phyloP scores from a whole-genome alignment of 2,113 vertebrate genomes.

The Paralichthys olivaceus region DNA sequence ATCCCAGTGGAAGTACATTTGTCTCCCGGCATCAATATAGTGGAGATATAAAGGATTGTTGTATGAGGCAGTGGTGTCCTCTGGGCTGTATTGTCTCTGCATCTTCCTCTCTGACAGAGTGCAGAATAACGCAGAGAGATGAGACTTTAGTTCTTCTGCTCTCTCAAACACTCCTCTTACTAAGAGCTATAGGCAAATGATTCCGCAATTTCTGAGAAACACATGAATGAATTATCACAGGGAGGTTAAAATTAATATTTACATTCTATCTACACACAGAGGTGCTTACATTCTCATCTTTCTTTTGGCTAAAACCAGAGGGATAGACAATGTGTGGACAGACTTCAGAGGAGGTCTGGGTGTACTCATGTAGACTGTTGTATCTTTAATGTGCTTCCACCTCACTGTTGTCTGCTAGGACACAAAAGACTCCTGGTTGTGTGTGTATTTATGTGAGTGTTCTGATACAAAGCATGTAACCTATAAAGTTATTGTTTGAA shows the following conservation, averaged over 20 bases:
- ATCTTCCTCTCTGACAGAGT: slow-evolving; percentile 68
- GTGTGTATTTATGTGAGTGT: not conserved
- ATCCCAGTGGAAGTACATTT: slow-evolving; percentile 73
- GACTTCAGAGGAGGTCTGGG: slow-evolving; percentile 21
- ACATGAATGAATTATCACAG: slow-evolving; percentile 68
- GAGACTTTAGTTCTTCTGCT: slow-evolving; percentile 67
- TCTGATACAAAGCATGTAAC: too few relatives aligned
- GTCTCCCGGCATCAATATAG: slow-evolving; percentile 71
- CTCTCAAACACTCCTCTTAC: slow-evolving; percentile 50
- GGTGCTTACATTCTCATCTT: slow-evolving; percentile 52
- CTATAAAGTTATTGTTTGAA: too few relatives aligned
- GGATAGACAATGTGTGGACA: slow-evolving; percentile 22
- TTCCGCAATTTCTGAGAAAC: slow-evolving; percentile 60
- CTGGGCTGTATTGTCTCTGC: slow-evolving; percentile 75
- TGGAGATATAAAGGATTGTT: slow-evolving; percentile 68
- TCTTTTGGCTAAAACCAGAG: slow-evolving; percentile 36
- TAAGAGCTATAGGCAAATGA: slow-evolving; percentile 57
- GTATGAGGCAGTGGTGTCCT: slow-evolving; percentile 63
- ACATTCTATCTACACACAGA: slow-evolving; percentile 55
- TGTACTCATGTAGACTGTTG: slow-evolving; percentile 12
- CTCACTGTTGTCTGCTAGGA: not conserved
- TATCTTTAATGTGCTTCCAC: slow-evolving; percentile 2
- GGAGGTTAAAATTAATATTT: slow-evolving; percentile 69
- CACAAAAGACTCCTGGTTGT: not conserved
- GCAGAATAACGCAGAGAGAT: slow-evolving; percentile 68